Evolutionary conservation across 2,797 vertebrate genomes (phyloP).

Genomic region (Tauraco hartlaubi): DNA sequence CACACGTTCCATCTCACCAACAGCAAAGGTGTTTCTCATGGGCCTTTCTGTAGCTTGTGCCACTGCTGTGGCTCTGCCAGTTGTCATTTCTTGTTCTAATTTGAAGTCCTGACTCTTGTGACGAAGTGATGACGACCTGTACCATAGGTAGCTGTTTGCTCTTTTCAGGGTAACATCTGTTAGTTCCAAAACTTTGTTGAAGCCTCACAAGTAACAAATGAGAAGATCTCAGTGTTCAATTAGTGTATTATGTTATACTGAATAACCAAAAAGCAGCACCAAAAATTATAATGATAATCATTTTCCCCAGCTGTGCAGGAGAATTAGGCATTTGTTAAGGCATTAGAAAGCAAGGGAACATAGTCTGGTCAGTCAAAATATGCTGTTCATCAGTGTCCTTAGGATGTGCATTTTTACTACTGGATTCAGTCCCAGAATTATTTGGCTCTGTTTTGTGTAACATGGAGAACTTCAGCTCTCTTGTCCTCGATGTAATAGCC

Average conservation of each 20-base stretch:
- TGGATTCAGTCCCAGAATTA: constrained; percentile 28
- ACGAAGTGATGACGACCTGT: background rate
- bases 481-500: background rate
- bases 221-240: background rate
- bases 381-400: background rate
- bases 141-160: background rate
- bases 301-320: background rate
- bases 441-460: background rate
- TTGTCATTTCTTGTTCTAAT: background rate
- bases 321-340: background rate
- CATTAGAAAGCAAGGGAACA: background rate
- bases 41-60: background rate
- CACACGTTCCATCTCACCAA: background rate
- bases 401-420: background rate
- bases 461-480: background rate
- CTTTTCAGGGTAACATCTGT: background rate
- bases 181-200: background rate
- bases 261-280: background rate
- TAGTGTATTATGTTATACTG: background rate
- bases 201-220: background rate
- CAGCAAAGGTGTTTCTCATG: background rate
- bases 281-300: background rate
- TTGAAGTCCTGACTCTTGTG: background rate
- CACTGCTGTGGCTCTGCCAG: background rate
- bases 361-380: background rate